phyloP scores from a whole-genome alignment of 2,797 vertebrate species.

The Phrynocephalus guinanensis region DNA sequence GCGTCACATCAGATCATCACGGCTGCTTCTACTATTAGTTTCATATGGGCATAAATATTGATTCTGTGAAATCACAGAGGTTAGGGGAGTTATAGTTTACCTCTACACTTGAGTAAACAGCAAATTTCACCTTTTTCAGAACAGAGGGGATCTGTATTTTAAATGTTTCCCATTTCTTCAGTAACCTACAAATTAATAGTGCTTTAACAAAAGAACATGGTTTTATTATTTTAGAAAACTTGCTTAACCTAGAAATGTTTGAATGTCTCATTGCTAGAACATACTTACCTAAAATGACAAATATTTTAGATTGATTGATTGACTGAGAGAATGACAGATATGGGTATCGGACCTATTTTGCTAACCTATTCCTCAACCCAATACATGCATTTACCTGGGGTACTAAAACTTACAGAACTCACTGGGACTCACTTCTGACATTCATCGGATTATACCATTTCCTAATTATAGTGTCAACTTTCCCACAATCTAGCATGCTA shows the following conservation, averaged over 20 bases:
- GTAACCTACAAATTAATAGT: neutral
- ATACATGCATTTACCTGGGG: neutral
- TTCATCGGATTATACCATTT: neutral
- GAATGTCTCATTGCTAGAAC: neutral
- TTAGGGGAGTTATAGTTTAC: neutral
- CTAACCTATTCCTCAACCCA: neutral
- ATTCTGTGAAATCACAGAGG: neutral
- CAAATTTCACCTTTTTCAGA: neutral
- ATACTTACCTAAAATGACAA: neutral
- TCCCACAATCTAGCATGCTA: conserved; percentile 30
- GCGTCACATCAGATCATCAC: too few species aligned
- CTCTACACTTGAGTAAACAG: neutral
- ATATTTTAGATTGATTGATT: too few species aligned
- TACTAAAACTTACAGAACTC: neutral
- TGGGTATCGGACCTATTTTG: neutral
- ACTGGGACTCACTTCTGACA: neutral
- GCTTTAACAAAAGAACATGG: neutral
- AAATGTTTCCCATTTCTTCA: neutral
- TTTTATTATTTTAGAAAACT: neutral
- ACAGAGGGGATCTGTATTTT: neutral
- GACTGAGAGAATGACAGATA: neutral
- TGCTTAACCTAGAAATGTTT: neutral
- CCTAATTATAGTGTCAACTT: conserved; percentile 8
- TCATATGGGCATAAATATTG: neutral
- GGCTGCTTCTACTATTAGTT: too few species aligned